Conservation (phyloP, 2,113 vertebrate genomes). For the Tupaia tana region DNA sequence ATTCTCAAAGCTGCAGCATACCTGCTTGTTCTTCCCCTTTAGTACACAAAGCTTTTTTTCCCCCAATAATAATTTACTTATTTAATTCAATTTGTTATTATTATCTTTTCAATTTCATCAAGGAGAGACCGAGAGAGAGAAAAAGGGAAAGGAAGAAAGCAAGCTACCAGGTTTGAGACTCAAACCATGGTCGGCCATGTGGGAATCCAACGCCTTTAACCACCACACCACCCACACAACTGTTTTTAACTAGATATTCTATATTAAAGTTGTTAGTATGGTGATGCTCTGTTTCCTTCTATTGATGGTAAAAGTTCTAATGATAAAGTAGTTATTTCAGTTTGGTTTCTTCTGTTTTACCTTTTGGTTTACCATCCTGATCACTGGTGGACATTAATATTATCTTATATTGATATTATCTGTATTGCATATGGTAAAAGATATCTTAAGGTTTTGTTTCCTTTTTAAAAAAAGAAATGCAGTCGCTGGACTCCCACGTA, state of each 20-base stretch:
- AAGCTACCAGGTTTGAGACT: no score
- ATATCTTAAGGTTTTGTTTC: background rate
- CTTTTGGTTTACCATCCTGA: background rate
- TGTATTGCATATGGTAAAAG: background rate
- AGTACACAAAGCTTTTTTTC: background rate
- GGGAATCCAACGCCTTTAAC: no score
- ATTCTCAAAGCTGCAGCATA: background rate
- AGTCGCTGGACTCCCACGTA: no score
- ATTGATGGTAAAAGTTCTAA: background rate
- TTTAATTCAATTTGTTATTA: no score
- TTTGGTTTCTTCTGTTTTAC: slow-evolving; percentile 38
- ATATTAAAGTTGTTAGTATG: background rate
- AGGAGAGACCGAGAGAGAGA: no score
- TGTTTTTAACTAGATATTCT: background rate
- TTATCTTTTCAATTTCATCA: no score
- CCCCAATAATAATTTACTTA: no score
- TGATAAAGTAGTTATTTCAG: background rate
- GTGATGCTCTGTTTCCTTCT: background rate
- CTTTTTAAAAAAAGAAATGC: background rate
- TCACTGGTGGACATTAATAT: background rate
- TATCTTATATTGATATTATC: background rate
- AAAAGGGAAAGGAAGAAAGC: no score
- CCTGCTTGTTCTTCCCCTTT: background rate
- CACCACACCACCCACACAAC: no score
- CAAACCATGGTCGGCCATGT: no score